Conservation (phyloP, 2,797 vertebrate species). For the Botia kubotai region DNA sequence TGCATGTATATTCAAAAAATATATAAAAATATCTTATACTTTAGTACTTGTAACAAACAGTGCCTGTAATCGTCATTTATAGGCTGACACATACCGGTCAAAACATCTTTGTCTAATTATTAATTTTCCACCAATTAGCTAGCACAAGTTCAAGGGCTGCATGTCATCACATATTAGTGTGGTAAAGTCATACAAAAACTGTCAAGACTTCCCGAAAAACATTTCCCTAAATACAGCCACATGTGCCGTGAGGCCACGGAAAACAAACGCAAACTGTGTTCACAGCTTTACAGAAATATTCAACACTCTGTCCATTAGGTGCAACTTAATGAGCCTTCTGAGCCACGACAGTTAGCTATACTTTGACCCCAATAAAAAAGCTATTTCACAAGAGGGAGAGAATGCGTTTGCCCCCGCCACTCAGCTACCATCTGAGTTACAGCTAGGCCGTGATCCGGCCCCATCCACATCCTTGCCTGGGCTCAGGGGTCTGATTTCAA, state of each 20-base stretch:
- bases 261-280: slow-evolving; percentile 52
- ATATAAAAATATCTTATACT: not conserved
- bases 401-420: slow-evolving; percentile 54
- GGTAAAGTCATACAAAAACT: slow-evolving; percentile 36
- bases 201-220: slow-evolving; percentile 48
- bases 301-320: slow-evolving; percentile 52
- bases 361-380: slow-evolving; percentile 60
- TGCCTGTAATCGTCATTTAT: not conserved
- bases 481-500: slow-evolving; percentile 82
- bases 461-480: slow-evolving; percentile 70
- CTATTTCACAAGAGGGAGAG: slow-evolving; percentile 58
- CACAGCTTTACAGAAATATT: slow-evolving; percentile 56
- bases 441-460: slow-evolving; percentile 71
- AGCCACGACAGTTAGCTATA: slow-evolving; percentile 56
- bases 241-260: slow-evolving; percentile 47
- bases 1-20: not conserved
- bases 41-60: not conserved
- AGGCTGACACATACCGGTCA: not conserved
- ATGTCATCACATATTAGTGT: slow-evolving; percentile 43
- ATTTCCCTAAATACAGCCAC: slow-evolving; percentile 46
- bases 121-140: slow-evolving; percentile 26
- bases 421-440: slow-evolving; percentile 70
- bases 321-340: slow-evolving; percentile 58
- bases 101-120: slow-evolving; percentile 17
- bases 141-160: slow-evolving; percentile 25